Evolutionary conservation across 2,797 vertebrate species (phyloP).

Genomic region (Enteromius mattozi): DNA sequence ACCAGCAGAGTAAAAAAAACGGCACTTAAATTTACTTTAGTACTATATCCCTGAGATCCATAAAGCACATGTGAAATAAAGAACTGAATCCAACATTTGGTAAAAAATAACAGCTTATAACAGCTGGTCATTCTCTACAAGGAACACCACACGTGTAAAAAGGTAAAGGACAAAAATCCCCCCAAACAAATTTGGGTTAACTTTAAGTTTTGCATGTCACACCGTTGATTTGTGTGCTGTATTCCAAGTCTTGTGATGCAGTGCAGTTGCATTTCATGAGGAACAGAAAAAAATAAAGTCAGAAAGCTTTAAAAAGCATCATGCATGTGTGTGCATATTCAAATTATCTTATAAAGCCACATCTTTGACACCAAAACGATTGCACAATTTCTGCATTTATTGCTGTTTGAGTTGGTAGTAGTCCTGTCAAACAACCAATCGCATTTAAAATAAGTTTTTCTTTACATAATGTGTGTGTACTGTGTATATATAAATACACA

Average conservation of each 20-base stretch:
- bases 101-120: no score
- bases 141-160: no score
- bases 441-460: no score
- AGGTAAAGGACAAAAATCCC: no score
- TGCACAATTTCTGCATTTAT: not conserved
- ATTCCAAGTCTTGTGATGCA: not conserved
- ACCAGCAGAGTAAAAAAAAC: slow-evolving; percentile 1
- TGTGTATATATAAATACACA: no score
- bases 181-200: no score
- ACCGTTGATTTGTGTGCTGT: not conserved
- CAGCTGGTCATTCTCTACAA: no score
- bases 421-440: no score
- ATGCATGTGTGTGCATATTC: not conserved
- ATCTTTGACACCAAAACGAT: not conserved
- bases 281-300: not conserved
- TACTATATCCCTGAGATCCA: not conserved
- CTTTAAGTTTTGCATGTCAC: no score
- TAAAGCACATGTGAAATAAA: no score
- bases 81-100: no score
- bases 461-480: no score
- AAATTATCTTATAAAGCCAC: not conserved
- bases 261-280: not conserved
- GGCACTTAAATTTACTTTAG: not conserved
- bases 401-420: not conserved
- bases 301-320: not conserved